Conservation (phyloP, 2,888 invertebrate species). For the Ashinkailepas kermadecensis region DNA sequence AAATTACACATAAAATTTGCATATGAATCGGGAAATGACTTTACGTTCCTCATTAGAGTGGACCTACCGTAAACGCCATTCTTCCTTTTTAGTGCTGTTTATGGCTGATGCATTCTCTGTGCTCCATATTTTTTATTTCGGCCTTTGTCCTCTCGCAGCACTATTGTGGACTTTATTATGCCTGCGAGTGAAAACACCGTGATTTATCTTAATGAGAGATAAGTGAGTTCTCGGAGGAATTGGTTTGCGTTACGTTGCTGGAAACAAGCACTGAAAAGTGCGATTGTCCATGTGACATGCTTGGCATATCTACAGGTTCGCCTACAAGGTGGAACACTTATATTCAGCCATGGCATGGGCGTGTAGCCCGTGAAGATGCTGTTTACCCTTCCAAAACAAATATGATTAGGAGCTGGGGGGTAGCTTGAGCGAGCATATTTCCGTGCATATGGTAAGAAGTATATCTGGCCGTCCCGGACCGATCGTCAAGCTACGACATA, state of each 20-base stretch:
- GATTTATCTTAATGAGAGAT: slow-evolving; percentile 17
- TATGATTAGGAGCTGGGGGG: no score
- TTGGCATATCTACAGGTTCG: no score
- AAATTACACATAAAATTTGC: slow-evolving; percentile 13
- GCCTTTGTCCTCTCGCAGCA: neutral
- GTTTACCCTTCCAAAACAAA: no score
- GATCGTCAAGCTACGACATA: no score
- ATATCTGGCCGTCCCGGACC: no score
- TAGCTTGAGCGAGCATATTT: no score
- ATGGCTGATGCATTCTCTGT: slow-evolving; percentile 16
- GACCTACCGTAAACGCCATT: slow-evolving; percentile 13
- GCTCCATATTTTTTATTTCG: slow-evolving; percentile 9
- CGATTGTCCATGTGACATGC: neutral
- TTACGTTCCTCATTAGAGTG: slow-evolving; percentile 17
- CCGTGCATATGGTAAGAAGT: no score
- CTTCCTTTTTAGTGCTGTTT: slow-evolving; percentile 18
- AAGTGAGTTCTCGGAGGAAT: neutral
- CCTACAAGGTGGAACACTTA: no score
- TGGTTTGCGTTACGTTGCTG: neutral
- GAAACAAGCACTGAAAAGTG: neutral
- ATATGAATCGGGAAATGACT: slow-evolving; percentile 21
- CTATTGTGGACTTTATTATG: slow-evolving; percentile 11
- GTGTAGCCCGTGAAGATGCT: no score
- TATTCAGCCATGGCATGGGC: no score
- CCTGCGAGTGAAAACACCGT: neutral